Evolutionary conservation across 2,113 vertebrate genomes (phyloP).

Genomic region (Thymallus thymallus): DNA sequence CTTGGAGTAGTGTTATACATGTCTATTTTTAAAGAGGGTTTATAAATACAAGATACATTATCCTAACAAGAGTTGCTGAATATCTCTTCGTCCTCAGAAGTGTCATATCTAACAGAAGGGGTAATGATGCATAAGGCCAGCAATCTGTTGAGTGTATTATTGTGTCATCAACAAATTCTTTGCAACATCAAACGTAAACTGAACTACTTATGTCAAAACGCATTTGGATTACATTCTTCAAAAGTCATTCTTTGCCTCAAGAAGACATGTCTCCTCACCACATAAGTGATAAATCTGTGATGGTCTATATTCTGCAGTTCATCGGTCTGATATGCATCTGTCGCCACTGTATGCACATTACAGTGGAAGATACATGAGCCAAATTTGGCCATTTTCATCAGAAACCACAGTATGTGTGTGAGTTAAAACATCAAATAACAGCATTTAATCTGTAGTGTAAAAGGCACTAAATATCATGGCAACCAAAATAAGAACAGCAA

Average conservation of each 20-base stretch:
- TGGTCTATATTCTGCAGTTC: not conserved
- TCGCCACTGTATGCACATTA: conserved; percentile 1
- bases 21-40: not conserved
- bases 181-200: not conserved
- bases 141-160: not conserved
- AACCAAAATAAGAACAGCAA: no score
- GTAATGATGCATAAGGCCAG: not conserved
- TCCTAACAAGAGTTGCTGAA: no score
- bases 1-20: not conserved
- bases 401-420: not conserved
- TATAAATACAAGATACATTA: no score
- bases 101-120: no score
- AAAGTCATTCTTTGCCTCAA: conserved; percentile 3
- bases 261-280: not conserved
- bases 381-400: not conserved
- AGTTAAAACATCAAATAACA: not conserved
- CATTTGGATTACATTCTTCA: not conserved
- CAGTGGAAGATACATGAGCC: not conserved
- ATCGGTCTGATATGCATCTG: not conserved
- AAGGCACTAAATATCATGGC: not conserved
- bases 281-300: not conserved
- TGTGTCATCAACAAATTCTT: not conserved
- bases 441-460: not conserved
- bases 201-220: conserved; percentile 12
- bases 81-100: no score